These are phyloP conservation scores for Symphodus melops DNA, from an alignment of 2,113 vertebrate genomes.

Conservation along the genomic window DNA sequence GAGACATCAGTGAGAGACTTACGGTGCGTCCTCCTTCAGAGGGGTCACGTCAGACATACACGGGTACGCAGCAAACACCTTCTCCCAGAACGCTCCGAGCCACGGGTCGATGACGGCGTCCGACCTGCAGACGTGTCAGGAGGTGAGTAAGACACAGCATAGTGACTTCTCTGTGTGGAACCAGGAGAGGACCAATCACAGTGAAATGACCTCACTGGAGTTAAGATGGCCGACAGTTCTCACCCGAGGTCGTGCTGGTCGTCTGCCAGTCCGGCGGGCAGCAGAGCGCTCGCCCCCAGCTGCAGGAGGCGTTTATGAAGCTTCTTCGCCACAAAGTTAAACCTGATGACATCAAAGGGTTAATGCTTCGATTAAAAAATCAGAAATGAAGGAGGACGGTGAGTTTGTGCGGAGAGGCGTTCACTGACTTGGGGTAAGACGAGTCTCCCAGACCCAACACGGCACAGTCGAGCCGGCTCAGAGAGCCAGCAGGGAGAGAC, in stretches of 20 bases:
- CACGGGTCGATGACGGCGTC: conserved; percentile 93
- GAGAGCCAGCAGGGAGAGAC: conserved; percentile 84
- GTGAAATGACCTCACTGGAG: too few relatives aligned
- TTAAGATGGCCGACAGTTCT: conserved; percentile 63
- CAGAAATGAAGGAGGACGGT: too few relatives aligned
- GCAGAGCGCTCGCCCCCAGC: conserved; percentile 86
- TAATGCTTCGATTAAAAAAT: not conserved
- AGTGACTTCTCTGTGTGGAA: too few relatives aligned
- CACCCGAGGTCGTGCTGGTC: conserved; percentile 97
- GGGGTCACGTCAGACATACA: conserved; percentile 67
- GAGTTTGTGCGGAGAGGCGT: not conserved
- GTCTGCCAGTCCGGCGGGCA: conserved; percentile 88
- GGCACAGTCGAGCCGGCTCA: conserved; percentile 90
- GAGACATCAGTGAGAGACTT: conserved; percentile 65
- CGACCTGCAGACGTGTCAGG: conserved; percentile 76
- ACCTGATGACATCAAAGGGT: conserved; percentile 79
- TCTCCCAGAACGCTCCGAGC: conserved; percentile 89
- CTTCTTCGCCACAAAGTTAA: conserved; percentile 98
- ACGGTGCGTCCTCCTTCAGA: conserved; percentile 84
- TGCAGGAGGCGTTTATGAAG: conserved; percentile 91
- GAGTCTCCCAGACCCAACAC: conserved; percentile 95
- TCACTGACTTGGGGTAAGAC: conserved; percentile 94
- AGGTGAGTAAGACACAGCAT: not conserved
- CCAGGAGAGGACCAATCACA: too few relatives aligned
- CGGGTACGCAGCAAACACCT: conserved; percentile 82